These are phyloP conservation scores for Ameiurus melas DNA, from an alignment of 2,113 vertebrate genomes.

Conservation along the genomic window DNA sequence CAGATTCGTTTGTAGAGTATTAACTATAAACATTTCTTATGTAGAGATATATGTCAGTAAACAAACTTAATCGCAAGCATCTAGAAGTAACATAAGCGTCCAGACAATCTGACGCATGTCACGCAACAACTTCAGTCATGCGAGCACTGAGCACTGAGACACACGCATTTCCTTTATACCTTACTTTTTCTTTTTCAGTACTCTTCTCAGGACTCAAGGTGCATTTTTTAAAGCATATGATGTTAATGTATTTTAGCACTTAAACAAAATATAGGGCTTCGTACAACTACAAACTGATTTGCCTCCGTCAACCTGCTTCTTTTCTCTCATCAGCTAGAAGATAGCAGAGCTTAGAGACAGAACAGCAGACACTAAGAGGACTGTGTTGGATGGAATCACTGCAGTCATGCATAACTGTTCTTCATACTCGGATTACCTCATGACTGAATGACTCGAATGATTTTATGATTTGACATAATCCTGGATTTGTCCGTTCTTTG, in stretches of 20 bases:
- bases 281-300: background rate
- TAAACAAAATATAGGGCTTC: background rate
- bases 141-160: background rate
- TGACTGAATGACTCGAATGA: background rate
- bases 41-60: too few species aligned
- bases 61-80: too few species aligned
- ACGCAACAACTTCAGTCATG: too few species aligned
- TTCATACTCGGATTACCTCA: background rate
- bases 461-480: background rate
- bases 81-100: too few species aligned
- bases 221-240: background rate
- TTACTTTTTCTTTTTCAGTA: background rate
- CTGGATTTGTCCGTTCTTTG: background rate
- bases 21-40: too few species aligned
- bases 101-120: too few species aligned
- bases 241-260: background rate
- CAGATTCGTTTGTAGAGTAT: too few species aligned
- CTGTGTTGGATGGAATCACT: background rate
- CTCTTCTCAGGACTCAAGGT: background rate
- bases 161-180: background rate
- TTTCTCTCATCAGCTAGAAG: background rate
- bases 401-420: background rate
- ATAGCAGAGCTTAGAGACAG: background rate
- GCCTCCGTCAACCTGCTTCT: background rate
- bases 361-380: background rate